Evolutionary conservation across 2,797 vertebrate species (phyloP), one percentile per base, ranked within the genome.

Genomic region (Smutsia temminckii): DNA sequence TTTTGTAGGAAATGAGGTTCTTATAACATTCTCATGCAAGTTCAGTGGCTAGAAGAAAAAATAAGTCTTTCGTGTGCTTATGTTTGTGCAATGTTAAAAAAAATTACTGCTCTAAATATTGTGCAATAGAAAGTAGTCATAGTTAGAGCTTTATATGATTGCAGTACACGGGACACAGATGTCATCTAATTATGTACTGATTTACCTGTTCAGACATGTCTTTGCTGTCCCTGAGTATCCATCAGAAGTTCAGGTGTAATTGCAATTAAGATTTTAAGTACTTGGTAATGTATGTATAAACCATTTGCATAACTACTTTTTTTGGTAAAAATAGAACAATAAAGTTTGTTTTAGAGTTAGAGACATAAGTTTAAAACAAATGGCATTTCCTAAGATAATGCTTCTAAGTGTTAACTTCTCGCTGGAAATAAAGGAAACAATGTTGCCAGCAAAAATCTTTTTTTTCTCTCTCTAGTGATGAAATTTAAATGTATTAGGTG

Each of bases 121-220:
- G 74, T 92, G 75, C 95, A 97, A 97, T 85, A 72, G 75, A 93
- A 92, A 93, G 77, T 29, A 93, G 83, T 96, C 91, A 93, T 46
- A 68, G 63, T 21, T 51, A 75, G 92, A 93, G 46, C 49, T 79
- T 93, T 83, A 34, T 71, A 93, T 83, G 74, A 57, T 51, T 92
- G 85, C 37, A 80, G 49, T 80, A 77, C 42, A 66, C 8, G 2
- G 61, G 83, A 86, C 71, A 95, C 23, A 61, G 88, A 95, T 94
- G 95, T 61, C 95, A 79, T 75, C 96, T 95, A 91, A 42, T 77
- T 89, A 84, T 23, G 49, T 53, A 49, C 91, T 18, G 74, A 66
- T 74, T 29, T 89, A 69, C 93, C 86, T 96, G 96, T 87, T 89
- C 71, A 83, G 74, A 86, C 97, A 93, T 66, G 97, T 91, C 91